phyloP scores from a whole-genome alignment of 2,888 invertebrate genomes.

The Seladonia tumulorum region DNA sequence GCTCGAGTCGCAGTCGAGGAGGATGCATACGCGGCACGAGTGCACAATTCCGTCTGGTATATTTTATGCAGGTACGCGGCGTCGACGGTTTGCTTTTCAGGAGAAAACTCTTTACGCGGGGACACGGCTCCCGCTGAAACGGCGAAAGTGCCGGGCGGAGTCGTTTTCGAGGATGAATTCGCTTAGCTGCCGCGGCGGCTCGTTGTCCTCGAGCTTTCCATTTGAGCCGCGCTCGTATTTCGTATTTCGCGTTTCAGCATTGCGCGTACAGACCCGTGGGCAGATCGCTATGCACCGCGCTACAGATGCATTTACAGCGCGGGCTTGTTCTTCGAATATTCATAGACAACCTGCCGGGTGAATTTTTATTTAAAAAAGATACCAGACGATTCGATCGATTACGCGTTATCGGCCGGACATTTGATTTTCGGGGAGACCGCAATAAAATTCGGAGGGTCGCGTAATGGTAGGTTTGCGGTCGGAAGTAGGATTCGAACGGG shows the following conservation, averaged over 20 bases:
- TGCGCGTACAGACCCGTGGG: too few species aligned
- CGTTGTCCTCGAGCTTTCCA: constrained; percentile 24
- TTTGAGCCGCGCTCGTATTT: constrained; percentile 24
- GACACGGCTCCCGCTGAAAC: constrained; percentile 1
- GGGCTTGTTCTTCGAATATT: constrained; percentile 63
- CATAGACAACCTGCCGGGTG: constrained; percentile 47
- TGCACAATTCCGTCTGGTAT: constrained; percentile 11
- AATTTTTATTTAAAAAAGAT: too few species aligned
- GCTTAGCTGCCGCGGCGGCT: constrained; percentile 11
- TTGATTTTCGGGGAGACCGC: constrained; percentile 49
- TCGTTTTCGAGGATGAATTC: constrained; percentile 42
- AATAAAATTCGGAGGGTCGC: constrained; percentile 53
- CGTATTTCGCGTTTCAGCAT: not conserved
- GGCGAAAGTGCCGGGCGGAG: constrained; percentile 12
- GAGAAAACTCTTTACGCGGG: constrained; percentile 33
- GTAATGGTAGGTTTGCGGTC: constrained; percentile 46
- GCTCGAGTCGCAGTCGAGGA: constrained; percentile 13
- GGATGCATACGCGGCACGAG: constrained; percentile 14
- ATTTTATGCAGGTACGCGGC: constrained; percentile 50
- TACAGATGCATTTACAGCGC: constrained; percentile 23
- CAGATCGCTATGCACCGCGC: not conserved
- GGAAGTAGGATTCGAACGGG: constrained; percentile 25
- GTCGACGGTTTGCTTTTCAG: constrained; percentile 22
- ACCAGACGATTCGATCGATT: not conserved
- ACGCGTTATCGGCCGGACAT: constrained; percentile 28